Evolutionary conservation across 2,797 vertebrate species (phyloP), one percentile per base, ranked within the genome.

Genomic region (Centroberyx gerrardi): DNA sequence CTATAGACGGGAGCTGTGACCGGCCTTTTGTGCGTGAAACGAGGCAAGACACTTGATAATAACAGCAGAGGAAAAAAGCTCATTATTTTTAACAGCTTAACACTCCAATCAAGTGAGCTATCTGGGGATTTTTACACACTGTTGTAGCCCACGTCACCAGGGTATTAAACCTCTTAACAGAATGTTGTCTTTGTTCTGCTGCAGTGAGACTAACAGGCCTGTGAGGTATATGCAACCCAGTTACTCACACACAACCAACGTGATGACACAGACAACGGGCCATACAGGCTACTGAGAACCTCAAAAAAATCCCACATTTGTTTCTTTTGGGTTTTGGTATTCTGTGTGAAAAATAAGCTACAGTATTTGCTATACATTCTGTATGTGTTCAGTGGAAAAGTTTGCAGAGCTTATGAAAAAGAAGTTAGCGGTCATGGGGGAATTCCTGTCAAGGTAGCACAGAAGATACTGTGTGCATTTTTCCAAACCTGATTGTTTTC

Each of bases 11-110:
- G 70, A 86, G 77, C 72, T 76, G 74, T 62, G 63, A 75, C 17
- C 75, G 18, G 44, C n/a, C 76, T 68, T 71, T 76, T 89, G 85
- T 87, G 73, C 75, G 62, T 70, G 74, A 76, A 75, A 73, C 15
- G 60, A 69, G 36, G 69, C 72, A 71, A 79, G 78, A 78, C 61
- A 78, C 80, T 71, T 15, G 18, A 76, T 80, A 88, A 88, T 80
- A 78, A 44, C 53, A 64, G 33, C 40, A 14, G 33, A 33, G 66
- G 44, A 88, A 92, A 88, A 81, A 83, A 87, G 90, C 93, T 96
- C 94, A 95, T 97, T 97, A 96, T 96, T 97, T 97, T 97, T 97
- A 96, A 97, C 94, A 95, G 90, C 94, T 93, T 92, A 92, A 90
- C 95, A 94, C 96, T 94, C 93, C 93, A 95, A 91, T 94, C 93